Conservation (phyloP, 2,888 invertebrate species). For the Drosophila ezoana region DNA sequence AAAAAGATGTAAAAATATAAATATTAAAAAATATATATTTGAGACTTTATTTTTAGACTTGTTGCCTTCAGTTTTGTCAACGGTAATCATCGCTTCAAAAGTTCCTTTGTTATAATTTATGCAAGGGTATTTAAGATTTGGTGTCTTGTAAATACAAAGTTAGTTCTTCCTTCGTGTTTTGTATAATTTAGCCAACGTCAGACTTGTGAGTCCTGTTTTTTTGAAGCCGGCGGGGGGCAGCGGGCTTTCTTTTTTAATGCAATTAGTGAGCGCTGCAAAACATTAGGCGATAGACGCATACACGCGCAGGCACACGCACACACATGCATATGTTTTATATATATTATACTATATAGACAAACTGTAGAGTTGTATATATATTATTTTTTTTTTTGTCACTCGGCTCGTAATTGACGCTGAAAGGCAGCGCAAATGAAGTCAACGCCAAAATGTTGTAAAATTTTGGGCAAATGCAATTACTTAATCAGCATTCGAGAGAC, state of each 20-base stretch:
- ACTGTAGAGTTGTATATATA: constrained; percentile 18
- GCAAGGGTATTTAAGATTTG: constrained; percentile 26
- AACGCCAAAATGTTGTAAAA: constrained; percentile 76
- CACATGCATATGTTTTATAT: constrained; percentile 20
- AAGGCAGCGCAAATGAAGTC: constrained; percentile 76
- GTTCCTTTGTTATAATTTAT: not conserved
- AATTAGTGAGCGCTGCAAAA: constrained; percentile 71
- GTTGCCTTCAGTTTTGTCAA: too few relatives aligned
- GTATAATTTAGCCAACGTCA: constrained; percentile 70
- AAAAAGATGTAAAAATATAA: too few relatives aligned
- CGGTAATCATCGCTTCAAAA: not conserved
- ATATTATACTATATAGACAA: constrained; percentile 22
- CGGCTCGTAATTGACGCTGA: constrained; percentile 71
- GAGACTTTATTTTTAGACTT: not conserved
- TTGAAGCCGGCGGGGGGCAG: constrained; percentile 5
- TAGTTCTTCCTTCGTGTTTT: constrained; percentile 48
- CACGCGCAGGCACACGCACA: constrained; percentile 30
- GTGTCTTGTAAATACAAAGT: not conserved
- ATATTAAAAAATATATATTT: too few relatives aligned
- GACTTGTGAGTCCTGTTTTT: constrained; percentile 35
- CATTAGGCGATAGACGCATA: constrained; percentile 58
- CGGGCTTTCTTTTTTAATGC: constrained; percentile 69
- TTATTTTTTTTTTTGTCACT: constrained; percentile 43
- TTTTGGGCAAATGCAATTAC: constrained; percentile 75
- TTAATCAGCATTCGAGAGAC: constrained; percentile 71